These are phyloP conservation scores for Drosophila sp. DNA, from an alignment of 1,140 invertebrate species.

Conservation along the genomic window DNA sequence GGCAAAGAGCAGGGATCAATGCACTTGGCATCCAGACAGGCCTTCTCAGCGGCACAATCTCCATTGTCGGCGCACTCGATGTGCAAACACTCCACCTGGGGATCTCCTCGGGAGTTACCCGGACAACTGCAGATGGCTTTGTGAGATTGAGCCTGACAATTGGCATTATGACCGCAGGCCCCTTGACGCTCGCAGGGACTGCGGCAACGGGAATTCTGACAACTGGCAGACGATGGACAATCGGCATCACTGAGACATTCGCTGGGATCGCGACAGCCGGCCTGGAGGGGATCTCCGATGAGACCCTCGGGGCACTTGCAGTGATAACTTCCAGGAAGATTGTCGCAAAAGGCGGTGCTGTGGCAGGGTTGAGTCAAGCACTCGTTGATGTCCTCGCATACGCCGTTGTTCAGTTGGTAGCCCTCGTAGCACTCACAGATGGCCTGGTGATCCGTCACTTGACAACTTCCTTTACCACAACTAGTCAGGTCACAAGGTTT, in stretches of 20 bases:
- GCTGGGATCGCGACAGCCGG: constrained; percentile 90
- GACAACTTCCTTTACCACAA: constrained; percentile 91
- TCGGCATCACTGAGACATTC: constrained; percentile 92
- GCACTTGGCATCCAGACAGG: constrained; percentile 92
- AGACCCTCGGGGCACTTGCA: constrained; percentile 92
- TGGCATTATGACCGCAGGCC: constrained; percentile 90
- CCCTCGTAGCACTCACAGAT: constrained; percentile 91
- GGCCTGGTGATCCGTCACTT: constrained; percentile 88
- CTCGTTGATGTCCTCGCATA: constrained; percentile 93
- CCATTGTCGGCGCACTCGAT: constrained; percentile 92
- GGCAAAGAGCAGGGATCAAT: constrained; percentile 91
- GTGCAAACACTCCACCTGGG: constrained; percentile 88
- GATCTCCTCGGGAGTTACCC: constrained; percentile 90
- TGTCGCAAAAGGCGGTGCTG: constrained; percentile 90
- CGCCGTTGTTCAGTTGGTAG: constrained; percentile 88
- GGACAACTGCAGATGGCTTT: constrained; percentile 91
- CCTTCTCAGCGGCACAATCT: constrained; percentile 89
- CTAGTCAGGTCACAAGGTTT: constrained; percentile 91
- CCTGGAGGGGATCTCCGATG: constrained; percentile 90
- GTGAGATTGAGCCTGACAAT: constrained; percentile 89
- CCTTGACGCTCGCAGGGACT: constrained; percentile 90
- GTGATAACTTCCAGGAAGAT: constrained; percentile 90
- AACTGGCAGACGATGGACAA: constrained; percentile 91
- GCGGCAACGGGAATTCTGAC: constrained; percentile 90
- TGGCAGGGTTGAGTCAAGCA: constrained; percentile 92